Conservation (phyloP, 2,888 invertebrate species). For the Drosophila seclusa region DNA sequence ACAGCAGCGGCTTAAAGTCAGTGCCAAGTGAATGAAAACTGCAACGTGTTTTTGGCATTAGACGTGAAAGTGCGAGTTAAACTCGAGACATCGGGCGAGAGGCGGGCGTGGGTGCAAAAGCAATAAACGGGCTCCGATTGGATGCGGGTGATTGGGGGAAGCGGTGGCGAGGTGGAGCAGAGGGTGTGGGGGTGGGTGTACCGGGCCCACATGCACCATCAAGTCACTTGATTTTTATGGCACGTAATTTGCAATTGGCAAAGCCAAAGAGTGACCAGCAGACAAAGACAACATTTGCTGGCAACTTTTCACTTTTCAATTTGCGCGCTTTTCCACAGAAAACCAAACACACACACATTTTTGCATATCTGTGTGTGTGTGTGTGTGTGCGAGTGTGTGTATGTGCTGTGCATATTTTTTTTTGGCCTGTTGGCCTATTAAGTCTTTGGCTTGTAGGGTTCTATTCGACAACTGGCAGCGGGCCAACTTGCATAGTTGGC, state of each 20-base stretch:
- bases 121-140: conserved; percentile 10
- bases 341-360: background rate
- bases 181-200: conserved; percentile 1
- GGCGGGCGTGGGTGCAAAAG: conserved; percentile 41
- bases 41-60: conserved; percentile 81
- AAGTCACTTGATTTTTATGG: conserved; percentile 69
- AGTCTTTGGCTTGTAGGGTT: conserved; percentile 59
- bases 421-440: conserved; percentile 80
- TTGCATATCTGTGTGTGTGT: background rate
- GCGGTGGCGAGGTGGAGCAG: background rate
- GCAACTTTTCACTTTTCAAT: conserved; percentile 83
- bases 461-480: conserved; percentile 54
- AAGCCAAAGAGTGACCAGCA: conserved; percentile 54
- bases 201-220: conserved; percentile 66
- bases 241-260: conserved; percentile 80
- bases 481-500: conserved; percentile 55
- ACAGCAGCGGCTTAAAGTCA: conserved; percentile 73
- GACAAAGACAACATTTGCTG: conserved; percentile 56
- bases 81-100: conserved; percentile 33
- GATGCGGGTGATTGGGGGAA: background rate
- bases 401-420: conserved; percentile 33
- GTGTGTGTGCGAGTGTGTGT: conserved; percentile 34
- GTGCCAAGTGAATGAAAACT: conserved; percentile 80
- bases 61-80: conserved; percentile 81
- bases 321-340: conserved; percentile 68